These are phyloP conservation scores for Tinea trinotella DNA, from an alignment of 2,888 invertebrate species.

Conservation along the genomic window DNA sequence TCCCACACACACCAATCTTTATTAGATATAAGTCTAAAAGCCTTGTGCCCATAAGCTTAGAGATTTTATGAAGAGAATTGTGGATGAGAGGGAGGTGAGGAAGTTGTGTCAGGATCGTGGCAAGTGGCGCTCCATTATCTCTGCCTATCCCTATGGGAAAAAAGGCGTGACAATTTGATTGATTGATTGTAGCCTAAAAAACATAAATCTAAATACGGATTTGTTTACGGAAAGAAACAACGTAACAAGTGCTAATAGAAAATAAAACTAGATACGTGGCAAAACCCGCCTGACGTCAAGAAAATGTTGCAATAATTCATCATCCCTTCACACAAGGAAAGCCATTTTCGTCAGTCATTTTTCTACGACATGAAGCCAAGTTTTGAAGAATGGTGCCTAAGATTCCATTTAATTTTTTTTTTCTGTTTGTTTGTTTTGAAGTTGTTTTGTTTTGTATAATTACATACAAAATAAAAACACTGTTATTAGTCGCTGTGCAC, in stretches of 20 bases:
- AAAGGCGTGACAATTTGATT: too few relatives aligned
- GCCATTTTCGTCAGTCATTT: conserved; percentile 22
- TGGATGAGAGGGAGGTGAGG: too few relatives aligned
- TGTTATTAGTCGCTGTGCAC: neutral
- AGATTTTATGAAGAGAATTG: too few relatives aligned
- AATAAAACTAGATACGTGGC: neutral
- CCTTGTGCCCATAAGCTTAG: too few relatives aligned
- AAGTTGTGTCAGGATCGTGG: too few relatives aligned
- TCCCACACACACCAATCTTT: too few relatives aligned
- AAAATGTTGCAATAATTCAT: conserved; percentile 15
- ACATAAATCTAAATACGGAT: too few relatives aligned
- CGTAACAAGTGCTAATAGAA: conserved; percentile 7
- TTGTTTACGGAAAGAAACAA: neutral
- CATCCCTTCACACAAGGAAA: conserved; percentile 16
- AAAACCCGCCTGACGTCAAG: conserved; percentile 7
- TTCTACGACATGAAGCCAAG: conserved; percentile 24
- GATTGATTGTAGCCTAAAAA: too few relatives aligned
- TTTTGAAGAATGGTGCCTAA: conserved; percentile 21
- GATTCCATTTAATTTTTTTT: neutral
- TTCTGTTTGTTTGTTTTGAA: neutral
- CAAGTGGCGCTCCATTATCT: too few relatives aligned
- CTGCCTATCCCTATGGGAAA: too few relatives aligned
- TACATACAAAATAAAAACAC: neutral
- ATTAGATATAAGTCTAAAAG: too few relatives aligned
- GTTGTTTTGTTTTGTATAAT: neutral